Base-by-base conservation (phyloP, 2,888 invertebrate genomes). In the Girardia tigrina region DNA sequence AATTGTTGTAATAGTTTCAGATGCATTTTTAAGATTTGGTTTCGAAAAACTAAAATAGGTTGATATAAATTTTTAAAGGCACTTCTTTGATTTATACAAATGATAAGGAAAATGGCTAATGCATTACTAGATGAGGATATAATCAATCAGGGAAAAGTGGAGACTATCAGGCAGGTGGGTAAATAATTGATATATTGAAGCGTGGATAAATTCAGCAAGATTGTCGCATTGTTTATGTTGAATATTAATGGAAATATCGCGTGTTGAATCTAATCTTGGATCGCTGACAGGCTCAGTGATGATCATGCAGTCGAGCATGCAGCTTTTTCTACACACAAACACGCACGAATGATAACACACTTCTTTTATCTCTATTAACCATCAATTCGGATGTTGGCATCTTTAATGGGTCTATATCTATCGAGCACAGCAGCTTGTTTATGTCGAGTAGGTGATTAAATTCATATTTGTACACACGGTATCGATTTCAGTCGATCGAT, bases 91-190 rank as follows among this genome's bases (percentile, higher is more conserved):
- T 56, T 56, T 56, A 23, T 56, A 56, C 20, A 2, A 56, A 16
- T 56, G 56, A 56, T 56, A 56, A 56, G 56, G 23, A 56, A 56
- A 56, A 56, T 56, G n/a, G 56, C 56, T 56, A 56, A 56, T 56
- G 56, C 56, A n/a, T 56, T 56, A 56, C 23, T 36, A 20, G 56
- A n/a, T n/a, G n/a, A n/a, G n/a, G n/a, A 23, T n/a, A 56, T 56
- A 56, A 56, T 56, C 56, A 56, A 56, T 56, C 56, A 56, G 36
- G 23, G n/a, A 56, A 56, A 56, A 56, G 20, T 56, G 56, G 56
- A 56, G 56, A 56, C 56, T 56, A 56, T 56, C 56, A 56, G 56
- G 56, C 56, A 56, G 56, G 56, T 56, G 56, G 56, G 56, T 56
- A 56, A 56, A 56, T 56, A 56, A 56, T 56, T 56, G 56, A 56